Conservation (phyloP, 30 jellyfish, hydroid and myxozoan species). For the Turritopsis dohrnii region DNA sequence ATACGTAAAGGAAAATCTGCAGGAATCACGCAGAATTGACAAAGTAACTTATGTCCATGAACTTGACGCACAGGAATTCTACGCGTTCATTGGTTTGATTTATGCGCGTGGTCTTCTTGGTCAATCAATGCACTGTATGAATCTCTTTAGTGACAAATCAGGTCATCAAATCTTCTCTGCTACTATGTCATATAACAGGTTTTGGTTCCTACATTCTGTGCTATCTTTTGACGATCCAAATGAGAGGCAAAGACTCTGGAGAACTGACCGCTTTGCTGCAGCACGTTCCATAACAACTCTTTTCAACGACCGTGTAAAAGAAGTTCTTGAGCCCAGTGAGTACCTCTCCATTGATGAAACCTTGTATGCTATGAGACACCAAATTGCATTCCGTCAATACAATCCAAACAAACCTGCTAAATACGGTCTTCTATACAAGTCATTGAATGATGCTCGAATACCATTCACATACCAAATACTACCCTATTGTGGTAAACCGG, state of each 20-base stretch:
- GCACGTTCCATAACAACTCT: constrained; percentile 4
- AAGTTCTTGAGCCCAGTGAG: not conserved
- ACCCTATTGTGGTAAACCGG: constrained; percentile 45
- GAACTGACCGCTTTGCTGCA: constrained; percentile 31
- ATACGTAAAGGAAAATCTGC: not conserved
- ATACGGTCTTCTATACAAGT: constrained; percentile 35
- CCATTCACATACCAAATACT: constrained; percentile 13
- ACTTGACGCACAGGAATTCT: constrained; percentile 14
- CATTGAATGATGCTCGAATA: constrained; percentile 35
- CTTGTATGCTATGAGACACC: constrained; percentile 41
- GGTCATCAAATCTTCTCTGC: constrained; percentile 21
- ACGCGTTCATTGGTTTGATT: constrained; percentile 22
- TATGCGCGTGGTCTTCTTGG: constrained; percentile 30
- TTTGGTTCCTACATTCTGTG: not conserved
- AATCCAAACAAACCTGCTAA: constrained; percentile 40
- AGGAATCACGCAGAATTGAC: constrained; percentile 4
- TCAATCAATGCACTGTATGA: constrained; percentile 9
- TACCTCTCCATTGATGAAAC: constrained; percentile 20
- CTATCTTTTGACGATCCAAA: constrained; percentile 21
- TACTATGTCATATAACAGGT: constrained; percentile 13
- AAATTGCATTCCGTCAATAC: constrained; percentile 24
- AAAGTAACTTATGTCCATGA: not conserved
- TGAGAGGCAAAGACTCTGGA: constrained; percentile 21
- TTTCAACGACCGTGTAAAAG: not conserved
- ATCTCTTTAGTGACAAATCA: constrained; percentile 13